These are phyloP conservation scores for Neopipo cinnamomea DNA, from an alignment of 2,113 vertebrate species.

Conservation along the genomic window DNA sequence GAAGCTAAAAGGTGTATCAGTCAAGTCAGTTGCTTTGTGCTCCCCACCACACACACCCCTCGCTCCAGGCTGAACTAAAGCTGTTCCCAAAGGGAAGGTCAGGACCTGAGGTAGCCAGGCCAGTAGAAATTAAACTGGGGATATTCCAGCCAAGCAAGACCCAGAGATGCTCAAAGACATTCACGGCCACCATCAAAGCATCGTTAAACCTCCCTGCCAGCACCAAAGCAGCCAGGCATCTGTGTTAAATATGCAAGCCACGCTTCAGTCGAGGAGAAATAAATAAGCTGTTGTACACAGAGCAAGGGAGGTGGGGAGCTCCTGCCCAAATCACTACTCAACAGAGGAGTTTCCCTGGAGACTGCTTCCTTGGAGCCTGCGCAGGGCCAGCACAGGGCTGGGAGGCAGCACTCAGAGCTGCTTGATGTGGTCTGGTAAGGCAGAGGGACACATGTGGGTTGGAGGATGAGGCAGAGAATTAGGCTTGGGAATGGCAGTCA, in stretches of 20 bases:
- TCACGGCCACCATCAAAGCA: not conserved
- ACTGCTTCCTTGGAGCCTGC: not conserved
- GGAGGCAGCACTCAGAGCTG: not conserved
- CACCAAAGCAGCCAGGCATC: not conserved
- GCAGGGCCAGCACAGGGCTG: not conserved
- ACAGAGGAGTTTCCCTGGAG: conserved; percentile 16
- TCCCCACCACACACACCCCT: not conserved
- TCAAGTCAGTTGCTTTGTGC: not conserved
- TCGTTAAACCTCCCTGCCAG: not conserved
- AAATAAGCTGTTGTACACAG: not conserved
- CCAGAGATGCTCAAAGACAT: not conserved
- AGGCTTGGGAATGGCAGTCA: accelerated
- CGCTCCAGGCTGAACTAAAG: not conserved
- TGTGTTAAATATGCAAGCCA: conserved; percentile 27
- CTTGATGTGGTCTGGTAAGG: not conserved
- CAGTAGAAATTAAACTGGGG: not conserved
- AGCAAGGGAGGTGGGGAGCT: conserved; percentile 39
- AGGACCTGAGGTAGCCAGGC: not conserved
- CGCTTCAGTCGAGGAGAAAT: not conserved
- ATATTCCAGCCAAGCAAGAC: not conserved
- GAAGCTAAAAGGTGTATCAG: not conserved
- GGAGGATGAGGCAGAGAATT: not conserved
- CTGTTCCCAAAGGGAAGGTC: not conserved
- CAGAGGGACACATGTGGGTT: not conserved
- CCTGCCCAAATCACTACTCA: conserved; percentile 11